These are phyloP conservation scores for Rhopilema esculentum DNA, from an alignment of 30 jellyfish, hydroid and myxozoan genomes.

Conservation along the genomic window DNA sequence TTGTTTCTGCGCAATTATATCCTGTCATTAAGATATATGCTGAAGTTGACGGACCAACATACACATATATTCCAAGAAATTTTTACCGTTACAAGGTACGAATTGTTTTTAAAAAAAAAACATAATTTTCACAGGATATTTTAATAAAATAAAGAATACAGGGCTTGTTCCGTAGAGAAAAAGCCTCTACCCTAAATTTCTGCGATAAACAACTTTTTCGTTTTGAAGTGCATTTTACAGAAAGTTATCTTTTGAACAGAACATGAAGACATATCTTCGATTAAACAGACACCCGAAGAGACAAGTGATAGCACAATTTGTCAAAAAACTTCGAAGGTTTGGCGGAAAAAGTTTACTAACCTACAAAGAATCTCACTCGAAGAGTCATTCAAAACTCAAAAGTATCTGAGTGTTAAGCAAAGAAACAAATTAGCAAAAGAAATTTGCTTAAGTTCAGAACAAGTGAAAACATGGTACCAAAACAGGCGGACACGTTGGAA, in stretches of 20 bases:
- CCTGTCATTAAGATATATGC: no score
- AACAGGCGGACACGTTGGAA: conserved; percentile 77
- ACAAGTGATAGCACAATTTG: background rate
- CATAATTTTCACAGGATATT: no score
- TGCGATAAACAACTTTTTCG: no score
- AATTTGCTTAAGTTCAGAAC: conserved; percentile 51
- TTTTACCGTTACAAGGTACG: no score
- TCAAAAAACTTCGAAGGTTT: conserved; percentile 31
- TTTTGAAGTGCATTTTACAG: background rate
- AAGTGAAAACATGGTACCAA: conserved; percentile 82
- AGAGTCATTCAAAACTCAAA: conserved; percentile 55
- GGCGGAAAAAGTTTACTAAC: conserved; percentile 67
- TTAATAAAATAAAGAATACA: no score
- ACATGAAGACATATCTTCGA: background rate
- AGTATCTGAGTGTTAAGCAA: conserved; percentile 70
- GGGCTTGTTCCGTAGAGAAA: no score
- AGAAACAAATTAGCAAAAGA: conserved; percentile 62
- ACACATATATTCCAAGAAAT: no score
- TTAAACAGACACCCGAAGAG: background rate
- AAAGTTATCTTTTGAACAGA: background rate
- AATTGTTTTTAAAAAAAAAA: no score
- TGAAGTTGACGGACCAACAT: no score
- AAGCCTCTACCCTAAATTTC: no score
- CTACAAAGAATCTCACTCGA: conserved; percentile 57
- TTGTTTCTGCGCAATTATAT: no score